phyloP scores from a whole-genome alignment of 2,888 invertebrate genomes.

The Beris chalybata region DNA sequence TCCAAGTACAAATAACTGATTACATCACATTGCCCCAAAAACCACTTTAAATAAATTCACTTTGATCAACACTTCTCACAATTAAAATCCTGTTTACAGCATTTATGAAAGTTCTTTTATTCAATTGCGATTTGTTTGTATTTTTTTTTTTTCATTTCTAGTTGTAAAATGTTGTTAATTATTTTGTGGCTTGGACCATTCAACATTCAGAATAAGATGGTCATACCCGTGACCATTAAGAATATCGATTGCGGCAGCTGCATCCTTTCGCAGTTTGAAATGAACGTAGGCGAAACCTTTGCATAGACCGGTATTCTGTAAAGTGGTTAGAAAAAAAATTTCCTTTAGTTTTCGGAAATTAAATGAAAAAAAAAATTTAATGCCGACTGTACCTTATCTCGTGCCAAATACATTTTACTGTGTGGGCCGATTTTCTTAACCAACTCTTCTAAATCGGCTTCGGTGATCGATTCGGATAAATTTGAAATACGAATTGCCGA shows the following conservation, averaged over 20 bases:
- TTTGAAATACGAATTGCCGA: slow-evolving; percentile 97
- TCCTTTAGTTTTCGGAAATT: background rate
- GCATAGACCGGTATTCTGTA: slow-evolving; percentile 74
- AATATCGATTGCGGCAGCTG: slow-evolving; percentile 85
- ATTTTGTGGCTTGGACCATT: slow-evolving; percentile 91
- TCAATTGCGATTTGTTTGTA: too few species aligned
- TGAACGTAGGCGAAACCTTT: slow-evolving; percentile 99
- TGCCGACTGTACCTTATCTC: slow-evolving; percentile 69
- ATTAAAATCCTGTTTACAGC: too few species aligned
- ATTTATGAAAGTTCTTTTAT: too few species aligned
- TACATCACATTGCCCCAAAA: too few species aligned
- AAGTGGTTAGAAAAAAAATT: slow-evolving; percentile 5
- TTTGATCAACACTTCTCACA: background rate
- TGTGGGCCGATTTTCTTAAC: slow-evolving; percentile 93
- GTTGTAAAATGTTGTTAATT: slow-evolving; percentile 42
- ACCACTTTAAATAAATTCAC: background rate
- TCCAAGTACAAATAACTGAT: too few species aligned
- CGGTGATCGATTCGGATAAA: slow-evolving; percentile 92
- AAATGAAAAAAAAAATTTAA: background rate
- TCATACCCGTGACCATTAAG: slow-evolving; percentile 96
- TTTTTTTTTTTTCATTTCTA: too few species aligned
- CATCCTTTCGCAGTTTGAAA: slow-evolving; percentile 88
- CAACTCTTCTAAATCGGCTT: slow-evolving; percentile 92
- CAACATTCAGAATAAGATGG: slow-evolving; percentile 96
- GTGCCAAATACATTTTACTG: slow-evolving; percentile 92